A percentile compares a stretch with the other conserved stretches of the same genome.
Evolutionary conservation across 2,797 vertebrate species (phyloP).

Genomic region (Dendrocincla tyrannina): DNA sequence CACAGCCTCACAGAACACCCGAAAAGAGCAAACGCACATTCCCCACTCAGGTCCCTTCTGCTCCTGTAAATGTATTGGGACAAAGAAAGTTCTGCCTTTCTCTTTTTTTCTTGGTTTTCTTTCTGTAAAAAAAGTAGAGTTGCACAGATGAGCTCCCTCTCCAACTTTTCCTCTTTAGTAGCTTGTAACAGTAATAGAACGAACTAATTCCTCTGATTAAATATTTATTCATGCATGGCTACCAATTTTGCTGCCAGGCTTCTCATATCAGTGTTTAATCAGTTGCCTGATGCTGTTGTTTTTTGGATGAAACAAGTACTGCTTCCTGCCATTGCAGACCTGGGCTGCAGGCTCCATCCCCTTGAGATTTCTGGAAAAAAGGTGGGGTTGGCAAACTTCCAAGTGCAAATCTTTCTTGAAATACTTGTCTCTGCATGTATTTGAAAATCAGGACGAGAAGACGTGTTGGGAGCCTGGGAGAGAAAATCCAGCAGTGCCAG

Average conservation of each 20-base stretch:
- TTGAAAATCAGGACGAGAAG: background rate
- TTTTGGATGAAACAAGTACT: background rate
- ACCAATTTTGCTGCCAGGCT: background rate
- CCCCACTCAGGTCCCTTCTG: background rate
- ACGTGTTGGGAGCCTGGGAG: background rate
- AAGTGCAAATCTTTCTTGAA: background rate
- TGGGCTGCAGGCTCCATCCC: accelerated
- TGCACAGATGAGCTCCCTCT: background rate
- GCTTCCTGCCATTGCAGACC: background rate
- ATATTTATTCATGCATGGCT: background rate
- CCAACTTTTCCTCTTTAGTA: background rate
- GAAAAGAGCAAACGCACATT: background rate
- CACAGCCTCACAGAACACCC: background rate
- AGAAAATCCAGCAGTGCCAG: background rate
- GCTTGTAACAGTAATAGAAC: background rate
- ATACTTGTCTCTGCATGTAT: accelerated
- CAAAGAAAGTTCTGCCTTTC: background rate
- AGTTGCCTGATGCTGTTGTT: background rate
- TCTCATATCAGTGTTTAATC: background rate
- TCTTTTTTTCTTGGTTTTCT: background rate
- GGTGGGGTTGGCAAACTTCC: background rate
- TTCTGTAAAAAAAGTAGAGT: background rate
- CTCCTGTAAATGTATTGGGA: background rate
- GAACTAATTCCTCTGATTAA: background rate
- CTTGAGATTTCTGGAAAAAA: background rate